Conservation (phyloP, 2,888 invertebrate species). For the Drosophila algonquin region DNA sequence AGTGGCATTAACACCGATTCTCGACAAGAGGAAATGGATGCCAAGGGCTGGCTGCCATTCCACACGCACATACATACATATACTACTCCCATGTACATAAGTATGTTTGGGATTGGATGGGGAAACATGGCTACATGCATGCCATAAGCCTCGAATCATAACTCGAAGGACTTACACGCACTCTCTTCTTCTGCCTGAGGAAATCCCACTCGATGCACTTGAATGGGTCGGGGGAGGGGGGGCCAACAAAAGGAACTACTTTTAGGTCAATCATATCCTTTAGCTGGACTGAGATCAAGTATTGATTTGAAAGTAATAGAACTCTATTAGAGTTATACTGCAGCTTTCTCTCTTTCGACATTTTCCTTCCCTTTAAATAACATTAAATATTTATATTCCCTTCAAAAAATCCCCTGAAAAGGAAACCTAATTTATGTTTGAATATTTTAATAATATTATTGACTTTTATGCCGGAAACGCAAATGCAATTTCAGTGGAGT, state of each 20-base stretch:
- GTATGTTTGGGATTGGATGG: neutral
- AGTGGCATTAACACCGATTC: constrained; percentile 28
- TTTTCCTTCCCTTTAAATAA: too few species aligned
- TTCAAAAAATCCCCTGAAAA: neutral
- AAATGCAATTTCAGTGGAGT: constrained; percentile 21
- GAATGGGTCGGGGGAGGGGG: neutral
- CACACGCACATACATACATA: neutral
- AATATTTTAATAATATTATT: constrained; percentile 26
- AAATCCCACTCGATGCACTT: constrained; percentile 1
- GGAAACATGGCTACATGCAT: constrained; percentile 5
- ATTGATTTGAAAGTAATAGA: too few species aligned
- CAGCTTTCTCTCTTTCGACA: too few species aligned
- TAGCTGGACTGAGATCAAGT: too few species aligned
- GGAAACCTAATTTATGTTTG: constrained; percentile 8
- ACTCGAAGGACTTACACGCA: neutral
- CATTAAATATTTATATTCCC: neutral
- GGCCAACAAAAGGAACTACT: neutral
- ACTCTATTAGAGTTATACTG: too few species aligned
- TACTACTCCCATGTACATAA: neutral
- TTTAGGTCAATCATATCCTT: neutral
- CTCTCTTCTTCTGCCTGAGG: neutral
- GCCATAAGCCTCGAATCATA: neutral
- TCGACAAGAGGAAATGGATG: neutral
- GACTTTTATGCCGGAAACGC: constrained; percentile 38
- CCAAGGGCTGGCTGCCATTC: constrained; percentile 1